Base-by-base conservation (phyloP, 2,888 invertebrate genomes). In the Elegia similella region DNA sequence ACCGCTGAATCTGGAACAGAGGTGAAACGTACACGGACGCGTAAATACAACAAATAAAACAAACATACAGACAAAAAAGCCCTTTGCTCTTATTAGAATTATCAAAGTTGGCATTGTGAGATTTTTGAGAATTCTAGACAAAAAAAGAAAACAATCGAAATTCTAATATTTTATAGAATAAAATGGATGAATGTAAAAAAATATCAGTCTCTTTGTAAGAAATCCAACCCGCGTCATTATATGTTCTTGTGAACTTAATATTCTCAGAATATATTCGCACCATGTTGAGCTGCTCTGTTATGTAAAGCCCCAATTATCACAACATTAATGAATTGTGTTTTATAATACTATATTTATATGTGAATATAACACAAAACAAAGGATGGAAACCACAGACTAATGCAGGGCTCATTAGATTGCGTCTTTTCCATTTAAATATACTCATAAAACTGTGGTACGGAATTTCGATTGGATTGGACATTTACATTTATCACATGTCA, bases 21-120 rank as follows among this genome's bases (percentile, higher is more conserved):
- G 54, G 54, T 32, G 43, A 55, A 55, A 44, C 32, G 54, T 7
- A 34, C 54, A 55, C 16, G 54, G 54, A 10, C 54, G 30, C 32
- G 12, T 1, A 7, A 7, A 32, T 16, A 50, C 34, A 12, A 34
- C 34, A 12, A 17, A 38, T 34, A 50, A 34, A 46, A 46, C 6
- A 13, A 5, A 38, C n/a, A 38, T 12, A 48, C 30, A 48, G 13
- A 48, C 13, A 8, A 13, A 6, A n/a, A 32, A 34, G 16, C 50
- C 50, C 34, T 50, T 38, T 34, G 13, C 16, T 34, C 50, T 34
- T 34, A 50, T 10, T 12, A 38, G n/a, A 12, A n/a, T n/a, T 1
- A 10, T 12, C 12, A 12, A 38, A 5, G 38, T 38, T 23, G 23
- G 23, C n/a, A n/a, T n/a, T 23, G 23, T 38, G 10, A 34, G 8